Evolutionary conservation across 1,140 invertebrate genomes (phyloP).

Genomic region (Lysiphlebus fabarum): DNA sequence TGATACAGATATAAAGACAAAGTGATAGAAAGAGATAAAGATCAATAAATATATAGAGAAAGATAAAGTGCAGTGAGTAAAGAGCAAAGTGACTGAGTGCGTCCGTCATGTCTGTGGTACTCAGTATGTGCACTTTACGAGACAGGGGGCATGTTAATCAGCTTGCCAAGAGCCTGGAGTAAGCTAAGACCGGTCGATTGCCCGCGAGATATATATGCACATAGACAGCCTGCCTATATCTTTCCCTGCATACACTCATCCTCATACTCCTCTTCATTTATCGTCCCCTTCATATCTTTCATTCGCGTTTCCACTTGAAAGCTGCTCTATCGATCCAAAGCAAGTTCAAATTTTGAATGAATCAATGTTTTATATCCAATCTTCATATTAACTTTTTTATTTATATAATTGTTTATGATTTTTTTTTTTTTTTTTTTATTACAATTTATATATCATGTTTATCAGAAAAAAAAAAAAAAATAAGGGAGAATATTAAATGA

Average conservation of each 20-base stretch:
- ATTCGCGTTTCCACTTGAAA: no score
- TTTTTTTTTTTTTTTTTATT: no score
- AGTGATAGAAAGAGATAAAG: neutral
- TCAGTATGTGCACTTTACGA: slow-evolving; percentile 8
- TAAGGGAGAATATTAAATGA: no score
- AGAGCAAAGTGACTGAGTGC: slow-evolving; percentile 1
- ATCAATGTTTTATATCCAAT: no score
- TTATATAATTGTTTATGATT: no score
- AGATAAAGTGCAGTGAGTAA: no score
- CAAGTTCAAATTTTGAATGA: slow-evolving; percentile 4
- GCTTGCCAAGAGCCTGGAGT: slow-evolving; percentile 4
- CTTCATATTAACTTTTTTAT: neutral
- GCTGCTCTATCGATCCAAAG: slow-evolving; percentile 13
- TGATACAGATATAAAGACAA: no score
- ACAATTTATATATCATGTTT: no score
- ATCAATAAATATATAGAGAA: no score
- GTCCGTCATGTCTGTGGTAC: slow-evolving; percentile 3
- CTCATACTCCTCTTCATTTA: neutral
- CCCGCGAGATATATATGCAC: neutral
- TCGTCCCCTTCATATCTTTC: neutral
- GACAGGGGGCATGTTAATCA: slow-evolving; percentile 18
- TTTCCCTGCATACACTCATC: neutral
- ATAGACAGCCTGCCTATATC: neutral
- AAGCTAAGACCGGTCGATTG: slow-evolving; percentile 5
- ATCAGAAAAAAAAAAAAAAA: no score